Evolutionary conservation across 2,113 vertebrate species (phyloP).

Genomic region (Erpornis zantholeuca): DNA sequence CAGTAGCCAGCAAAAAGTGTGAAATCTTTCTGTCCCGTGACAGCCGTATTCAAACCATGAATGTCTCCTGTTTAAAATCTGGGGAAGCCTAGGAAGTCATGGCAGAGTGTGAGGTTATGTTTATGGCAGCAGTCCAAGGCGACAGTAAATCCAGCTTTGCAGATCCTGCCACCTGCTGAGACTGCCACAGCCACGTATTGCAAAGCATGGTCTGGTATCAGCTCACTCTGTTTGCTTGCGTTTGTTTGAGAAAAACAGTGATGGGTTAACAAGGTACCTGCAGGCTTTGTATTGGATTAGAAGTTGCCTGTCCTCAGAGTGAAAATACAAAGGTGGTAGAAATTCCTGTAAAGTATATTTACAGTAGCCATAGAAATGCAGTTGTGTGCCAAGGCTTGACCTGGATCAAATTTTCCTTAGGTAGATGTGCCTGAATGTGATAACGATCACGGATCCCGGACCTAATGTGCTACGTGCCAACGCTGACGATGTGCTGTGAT

Average conservation of each 20-base stretch:
- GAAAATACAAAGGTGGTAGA: neutral
- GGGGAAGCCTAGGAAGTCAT: neutral
- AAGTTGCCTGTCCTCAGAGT: neutral
- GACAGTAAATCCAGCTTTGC: constrained; percentile 31
- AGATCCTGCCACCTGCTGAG: neutral
- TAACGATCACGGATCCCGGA: neutral
- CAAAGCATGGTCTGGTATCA: neutral
- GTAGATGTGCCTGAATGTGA: neutral
- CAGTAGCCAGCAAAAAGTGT: neutral
- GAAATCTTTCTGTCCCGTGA: neutral
- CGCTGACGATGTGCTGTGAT: neutral
- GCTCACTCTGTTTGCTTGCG: neutral
- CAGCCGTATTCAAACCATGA: neutral
- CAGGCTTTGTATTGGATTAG: neutral
- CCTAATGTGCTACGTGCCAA: neutral
- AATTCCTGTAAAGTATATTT: neutral
- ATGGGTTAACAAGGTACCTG: neutral
- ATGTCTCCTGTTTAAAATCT: neutral
- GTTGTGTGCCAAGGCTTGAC: neutral
- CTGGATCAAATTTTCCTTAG: neutral
- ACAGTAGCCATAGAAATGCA: neutral
- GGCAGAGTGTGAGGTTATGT: neutral
- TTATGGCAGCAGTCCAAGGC: constrained; percentile 23
- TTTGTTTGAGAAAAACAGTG: neutral
- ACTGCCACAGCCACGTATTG: neutral